Evolutionary conservation across 2,797 vertebrate genomes (phyloP), one percentile per base, ranked within the genome.

Genomic region (Galaxias olidus): DNA sequence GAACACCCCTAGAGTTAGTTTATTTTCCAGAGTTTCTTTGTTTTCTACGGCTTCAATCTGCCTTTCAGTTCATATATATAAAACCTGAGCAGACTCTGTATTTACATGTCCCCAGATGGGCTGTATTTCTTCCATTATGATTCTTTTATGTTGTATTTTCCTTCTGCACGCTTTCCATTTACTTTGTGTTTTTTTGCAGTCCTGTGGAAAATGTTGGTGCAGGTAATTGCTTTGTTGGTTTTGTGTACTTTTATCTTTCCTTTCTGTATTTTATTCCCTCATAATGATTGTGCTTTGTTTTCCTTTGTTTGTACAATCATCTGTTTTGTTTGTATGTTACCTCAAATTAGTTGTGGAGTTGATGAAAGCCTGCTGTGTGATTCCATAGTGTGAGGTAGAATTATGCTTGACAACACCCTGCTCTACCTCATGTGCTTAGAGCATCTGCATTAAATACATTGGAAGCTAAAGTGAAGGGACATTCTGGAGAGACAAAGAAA

Each of bases 171-270:
- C 82, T 76, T 54, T 84, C 84, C 77, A n/a, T 85, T 79, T 82
- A 6, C 30, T 30, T 30, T 2, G 30, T n/a, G 75, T 86, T 78
- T 66, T 83, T 83, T 80, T 84, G 78, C 87, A 85, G 86, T 89
- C 78, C 83, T 59, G 71, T 84, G 86, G 88, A 86, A 67, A 73
- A 72, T 81, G 84, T 77, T 77, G 73, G 48, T 82, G 63, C 88
- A 90, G 90, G 88, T 91, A 91, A 91, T 64, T 80, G 44, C 76
- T 77, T 80, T 74, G 56, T 49, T 50, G 10, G 10, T 12, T 49
- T 11, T n/a, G 30, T 59, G 76, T 69, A 56, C 61, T 13, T 73
- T 48, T 57, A 66, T 43, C 20, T 73, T 68, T 56, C 46, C 9
- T 44, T 52, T 66, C 61, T 46, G 69, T 4, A 48, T 40, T 44